Conservation (phyloP, 1,140 invertebrate species). For the Magallana ariakensis region DNA sequence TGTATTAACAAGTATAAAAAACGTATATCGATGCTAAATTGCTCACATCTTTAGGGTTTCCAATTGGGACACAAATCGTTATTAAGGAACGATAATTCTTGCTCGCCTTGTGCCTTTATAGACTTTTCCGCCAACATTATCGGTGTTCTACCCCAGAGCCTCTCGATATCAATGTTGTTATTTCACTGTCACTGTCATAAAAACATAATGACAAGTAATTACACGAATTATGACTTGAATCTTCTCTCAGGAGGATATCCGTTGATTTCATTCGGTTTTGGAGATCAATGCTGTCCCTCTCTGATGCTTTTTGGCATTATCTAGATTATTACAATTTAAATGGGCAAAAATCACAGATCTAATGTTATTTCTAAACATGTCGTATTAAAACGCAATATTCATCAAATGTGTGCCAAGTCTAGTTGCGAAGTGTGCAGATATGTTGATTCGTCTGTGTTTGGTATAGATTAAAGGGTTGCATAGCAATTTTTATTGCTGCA, state of each 20-base stretch:
- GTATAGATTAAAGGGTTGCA: background rate
- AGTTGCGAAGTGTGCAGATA: background rate
- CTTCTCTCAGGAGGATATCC: background rate
- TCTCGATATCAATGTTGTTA: background rate
- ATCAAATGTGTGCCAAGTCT: background rate
- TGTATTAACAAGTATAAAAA: too few relatives aligned
- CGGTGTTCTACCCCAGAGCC: constrained; percentile 14
- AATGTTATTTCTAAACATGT: background rate
- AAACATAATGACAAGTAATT: constrained; percentile 27
- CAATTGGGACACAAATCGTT: background rate
- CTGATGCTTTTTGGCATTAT: background rate
- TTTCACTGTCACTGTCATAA: constrained; percentile 11
- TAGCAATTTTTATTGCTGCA: background rate
- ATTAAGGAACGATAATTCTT: background rate
- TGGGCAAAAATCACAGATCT: background rate
- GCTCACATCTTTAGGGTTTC: too few relatives aligned
- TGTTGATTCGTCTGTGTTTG: background rate
- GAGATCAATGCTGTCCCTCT: background rate
- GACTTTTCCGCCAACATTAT: background rate
- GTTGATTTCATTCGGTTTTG: constrained; percentile 1
- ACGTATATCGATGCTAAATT: too few relatives aligned
- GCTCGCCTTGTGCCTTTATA: background rate
- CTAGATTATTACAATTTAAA: constrained; percentile 13
- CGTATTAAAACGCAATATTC: too few relatives aligned
- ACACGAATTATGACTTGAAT: background rate